Evolutionary conservation across 2,113 vertebrate species (phyloP), one percentile per base, ranked within the genome.

Genomic region (Semicossyphus pulcher): DNA sequence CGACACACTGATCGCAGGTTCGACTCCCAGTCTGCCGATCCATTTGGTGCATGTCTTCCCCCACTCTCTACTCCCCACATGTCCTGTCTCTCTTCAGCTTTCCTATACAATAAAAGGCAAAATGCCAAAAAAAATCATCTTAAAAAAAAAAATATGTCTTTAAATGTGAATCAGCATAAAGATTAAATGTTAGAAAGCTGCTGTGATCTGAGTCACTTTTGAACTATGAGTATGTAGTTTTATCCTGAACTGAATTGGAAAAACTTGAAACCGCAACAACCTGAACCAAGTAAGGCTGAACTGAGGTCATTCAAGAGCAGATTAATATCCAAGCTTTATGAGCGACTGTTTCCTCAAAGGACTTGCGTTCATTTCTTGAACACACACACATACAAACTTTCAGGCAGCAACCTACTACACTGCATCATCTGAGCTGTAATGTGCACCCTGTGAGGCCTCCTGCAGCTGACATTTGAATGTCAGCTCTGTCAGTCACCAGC

Each of bases 381-480:
- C 18, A 49, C 31, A 51, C 11, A 26, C 9, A 49, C 21, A 18
- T 5, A 28, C 15, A 28, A 42, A 67, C 29, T 36, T 26, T 25
- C 15, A 25, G n/a, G 16, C n/a, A 58, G 5, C 29, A 36, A 7
- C 4, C 0, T 28, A 18, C 14, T 7, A 41, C 11, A n/a, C 16
- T 31, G n/a, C 15, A 26, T 18, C 25, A 14, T 44, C n/a, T 20
- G 2, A 10, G 10, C 23, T 29, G 53, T 11, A 26, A 58, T 32
- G 44, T 31, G 5, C 34, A 26, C 16, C 9, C 41, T 18, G 42
- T 16, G 52, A 42, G 52, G 41, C 42, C 10, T 25, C 52, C 41
- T 12, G 52, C 25, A 42, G 61, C 15, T 31, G 44, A 66, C 61
- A 41, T 66, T 66, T 75, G 60, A 65, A 57, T 29, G 42, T 56